Base-by-base conservation (phyloP, 2,113 vertebrate genomes). In the Oreotrochilus melanogaster region DNA sequence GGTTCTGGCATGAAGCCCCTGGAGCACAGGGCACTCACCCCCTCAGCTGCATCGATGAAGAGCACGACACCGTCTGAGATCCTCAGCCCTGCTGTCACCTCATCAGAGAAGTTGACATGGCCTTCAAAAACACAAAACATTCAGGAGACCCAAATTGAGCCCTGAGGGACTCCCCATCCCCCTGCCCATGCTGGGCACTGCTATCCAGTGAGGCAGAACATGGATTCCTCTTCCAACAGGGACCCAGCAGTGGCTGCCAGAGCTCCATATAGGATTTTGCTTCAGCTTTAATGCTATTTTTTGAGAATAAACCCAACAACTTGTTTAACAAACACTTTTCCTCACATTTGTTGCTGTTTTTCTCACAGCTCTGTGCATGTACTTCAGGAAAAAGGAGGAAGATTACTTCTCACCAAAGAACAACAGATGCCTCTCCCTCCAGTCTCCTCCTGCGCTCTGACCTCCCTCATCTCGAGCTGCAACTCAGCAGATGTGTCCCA, bases 11-110 rank as follows among this genome's bases (percentile, higher is more conserved):
- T 10, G 37, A 33, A n/a, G 50, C 24, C 54, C 43, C 30, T 60
- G 62, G 15, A 58, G 78, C 60, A 33, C 0, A 8, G 14, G 53
- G 85, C 69, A 95, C 99, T 98, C 93, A 99, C 99, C 96, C 99
- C 99, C 92, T 99, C 99, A 1, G 99, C 99, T 11, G 99, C 99
- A 5, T 99, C 99, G 4, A 99, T 99, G 97, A 99, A 99, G 37
- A 99, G 98, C 62, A 99, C 99, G 2, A 99, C 98, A 1, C 99
- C 99, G 5, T 99, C 99, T 0, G 99, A 99, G 96, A 99, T 98
- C 37, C 99, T 98, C 82, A 99, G 98, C 57, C 99, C 99, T 0
- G 99, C 98, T 0, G 99, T 99, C 82, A 99, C 99, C 93, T 99
- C 99, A 3, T 99, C 99, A 3, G 99, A 99, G 92, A 99, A 99